Percentiles rank a stretch among this genome's conserved stretches.
Evolutionary conservation across 1,140 invertebrate species (phyloP).

Genomic region (Nymphalis io): DNA sequence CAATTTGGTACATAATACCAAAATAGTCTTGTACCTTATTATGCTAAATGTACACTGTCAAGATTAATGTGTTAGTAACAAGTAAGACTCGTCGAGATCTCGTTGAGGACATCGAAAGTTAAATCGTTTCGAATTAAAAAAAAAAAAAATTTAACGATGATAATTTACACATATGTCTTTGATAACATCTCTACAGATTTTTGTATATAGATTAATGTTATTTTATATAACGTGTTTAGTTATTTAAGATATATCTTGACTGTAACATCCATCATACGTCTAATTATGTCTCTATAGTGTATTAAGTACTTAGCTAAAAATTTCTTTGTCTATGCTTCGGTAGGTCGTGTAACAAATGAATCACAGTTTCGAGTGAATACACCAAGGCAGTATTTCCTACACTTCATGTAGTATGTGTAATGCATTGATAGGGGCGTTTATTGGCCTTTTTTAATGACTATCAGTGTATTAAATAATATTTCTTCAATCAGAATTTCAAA

Average conservation of each 20-base stretch:
- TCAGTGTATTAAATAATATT: too few relatives aligned
- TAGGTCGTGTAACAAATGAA: too few relatives aligned
- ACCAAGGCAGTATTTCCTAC: neutral
- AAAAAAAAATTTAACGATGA: neutral
- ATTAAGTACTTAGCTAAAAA: conserved; percentile 12
- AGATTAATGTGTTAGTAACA: conserved; percentile 30
- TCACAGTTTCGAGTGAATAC: neutral
- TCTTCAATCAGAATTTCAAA: too few relatives aligned
- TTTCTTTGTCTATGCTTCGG: too few relatives aligned
- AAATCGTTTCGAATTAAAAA: neutral
- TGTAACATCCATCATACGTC: conserved; percentile 56
- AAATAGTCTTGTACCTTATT: conserved; percentile 71
- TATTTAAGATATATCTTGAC: conserved; percentile 32
- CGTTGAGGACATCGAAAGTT: conserved; percentile 15
- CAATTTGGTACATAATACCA: conserved; percentile 71
- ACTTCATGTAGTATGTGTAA: neutral
- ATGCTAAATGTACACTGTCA: conserved; percentile 60
- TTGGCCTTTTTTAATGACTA: too few relatives aligned
- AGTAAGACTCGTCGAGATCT: conserved; percentile 19
- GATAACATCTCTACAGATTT: conserved; percentile 41
- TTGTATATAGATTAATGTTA: conserved; percentile 54
- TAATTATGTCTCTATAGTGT: conserved; percentile 43
- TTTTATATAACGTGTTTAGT: conserved; percentile 31
- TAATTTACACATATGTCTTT: conserved; percentile 23
- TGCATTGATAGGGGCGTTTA: too few relatives aligned